Conservation (phyloP, 2,888 invertebrate genomes). For the Ichneumoninae sp. region DNA sequence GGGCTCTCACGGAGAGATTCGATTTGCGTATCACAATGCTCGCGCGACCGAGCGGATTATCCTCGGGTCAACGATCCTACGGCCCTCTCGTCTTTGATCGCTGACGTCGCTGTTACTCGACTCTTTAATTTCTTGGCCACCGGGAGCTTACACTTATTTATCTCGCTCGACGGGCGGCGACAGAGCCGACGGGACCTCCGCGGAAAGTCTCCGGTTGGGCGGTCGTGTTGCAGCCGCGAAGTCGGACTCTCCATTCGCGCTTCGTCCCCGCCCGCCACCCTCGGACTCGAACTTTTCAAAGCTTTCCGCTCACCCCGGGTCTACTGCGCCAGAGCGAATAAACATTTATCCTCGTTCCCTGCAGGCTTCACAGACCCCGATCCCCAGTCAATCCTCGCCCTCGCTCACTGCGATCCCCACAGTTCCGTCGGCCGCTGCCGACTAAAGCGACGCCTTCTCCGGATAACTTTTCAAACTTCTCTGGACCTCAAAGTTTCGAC, state of each 20-base stretch:
- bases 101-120: background rate
- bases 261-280: constrained; percentile 6
- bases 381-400: constrained; percentile 52
- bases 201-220: background rate
- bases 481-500: constrained; percentile 33
- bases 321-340: constrained; percentile 43
- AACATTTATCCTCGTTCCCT: constrained; percentile 59
- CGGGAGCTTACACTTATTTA: constrained; percentile 25
- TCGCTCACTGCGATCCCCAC: constrained; percentile 1
- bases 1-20: constrained; percentile 36
- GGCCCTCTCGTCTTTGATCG: background rate
- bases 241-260: constrained; percentile 24
- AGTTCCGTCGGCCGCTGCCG: background rate
- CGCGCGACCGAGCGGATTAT: background rate
- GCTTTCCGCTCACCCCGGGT: constrained; percentile 25
- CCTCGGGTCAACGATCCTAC: background rate
- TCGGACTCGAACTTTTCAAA: constrained; percentile 33
- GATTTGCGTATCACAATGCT: constrained; percentile 33
- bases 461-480: constrained; percentile 45
- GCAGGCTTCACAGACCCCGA: constrained; percentile 41
- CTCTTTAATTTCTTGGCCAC: background rate
- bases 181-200: background rate
- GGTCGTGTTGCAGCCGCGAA: constrained; percentile 5
- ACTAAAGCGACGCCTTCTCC: constrained; percentile 7
- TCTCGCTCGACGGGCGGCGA: background rate